Conservation (phyloP, 1,140 invertebrate genomes). For the Littorina saxatilis region DNA sequence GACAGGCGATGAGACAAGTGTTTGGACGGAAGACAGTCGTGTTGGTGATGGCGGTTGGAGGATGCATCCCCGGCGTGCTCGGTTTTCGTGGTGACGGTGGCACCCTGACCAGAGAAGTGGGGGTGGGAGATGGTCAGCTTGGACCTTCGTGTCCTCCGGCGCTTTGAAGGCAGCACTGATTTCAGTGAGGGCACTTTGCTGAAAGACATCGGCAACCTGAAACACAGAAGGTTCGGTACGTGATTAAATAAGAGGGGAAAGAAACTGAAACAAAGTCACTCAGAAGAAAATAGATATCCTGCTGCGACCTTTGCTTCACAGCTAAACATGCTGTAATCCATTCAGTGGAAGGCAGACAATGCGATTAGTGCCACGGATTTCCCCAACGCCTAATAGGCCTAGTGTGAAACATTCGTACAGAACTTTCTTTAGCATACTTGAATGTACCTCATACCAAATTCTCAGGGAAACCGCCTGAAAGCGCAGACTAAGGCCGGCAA, state of each 20-base stretch:
- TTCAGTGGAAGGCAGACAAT: too few species aligned
- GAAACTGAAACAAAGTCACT: background rate
- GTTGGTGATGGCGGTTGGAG: background rate
- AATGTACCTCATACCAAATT: too few species aligned
- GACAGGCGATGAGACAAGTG: background rate
- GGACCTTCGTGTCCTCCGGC: background rate
- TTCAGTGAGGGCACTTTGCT: background rate
- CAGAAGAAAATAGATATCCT: too few species aligned
- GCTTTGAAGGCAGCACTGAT: background rate
- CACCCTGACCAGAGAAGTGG: slow-evolving; percentile 8
- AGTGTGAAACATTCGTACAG: too few species aligned
- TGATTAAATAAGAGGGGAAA: background rate
- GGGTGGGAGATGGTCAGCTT: slow-evolving; percentile 5
- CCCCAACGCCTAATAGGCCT: too few species aligned
- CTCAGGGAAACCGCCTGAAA: too few species aligned
- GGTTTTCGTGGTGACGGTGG: background rate
- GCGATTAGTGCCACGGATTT: too few species aligned
- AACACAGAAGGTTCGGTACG: background rate
- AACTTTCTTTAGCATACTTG: too few species aligned
- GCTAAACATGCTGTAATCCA: too few species aligned
- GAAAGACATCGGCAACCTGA: background rate
- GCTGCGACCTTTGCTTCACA: too few species aligned
- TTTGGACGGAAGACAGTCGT: background rate
- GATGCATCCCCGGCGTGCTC: background rate
- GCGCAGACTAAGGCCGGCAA: too few species aligned